phyloP scores from a whole-genome alignment of 2,888 invertebrate genomes.

The Calephelis perditalis region DNA sequence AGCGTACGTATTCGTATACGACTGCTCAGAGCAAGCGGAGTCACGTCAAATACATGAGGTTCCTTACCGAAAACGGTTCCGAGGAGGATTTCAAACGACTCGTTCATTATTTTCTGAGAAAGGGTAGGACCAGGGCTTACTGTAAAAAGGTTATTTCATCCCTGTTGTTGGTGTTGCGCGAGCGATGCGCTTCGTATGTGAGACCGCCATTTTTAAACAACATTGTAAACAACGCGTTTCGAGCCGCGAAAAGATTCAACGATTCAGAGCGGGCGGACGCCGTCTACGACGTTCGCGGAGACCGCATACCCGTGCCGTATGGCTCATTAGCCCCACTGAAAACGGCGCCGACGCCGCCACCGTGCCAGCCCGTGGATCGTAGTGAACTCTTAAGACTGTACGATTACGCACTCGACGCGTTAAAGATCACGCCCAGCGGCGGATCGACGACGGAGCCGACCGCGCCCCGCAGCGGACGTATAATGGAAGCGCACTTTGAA shows the following conservation, averaged over 20 bases:
- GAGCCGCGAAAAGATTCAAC: slow-evolving; percentile 1
- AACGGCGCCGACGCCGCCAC: background rate
- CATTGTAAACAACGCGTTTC: slow-evolving; percentile 4
- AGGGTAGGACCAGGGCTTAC: slow-evolving; percentile 8
- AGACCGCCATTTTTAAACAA: background rate
- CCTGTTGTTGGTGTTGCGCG: slow-evolving; percentile 10
- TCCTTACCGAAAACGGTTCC: slow-evolving; percentile 8
- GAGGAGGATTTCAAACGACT: slow-evolving; percentile 16
- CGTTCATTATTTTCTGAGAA: slow-evolving; percentile 1
- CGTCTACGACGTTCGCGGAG: slow-evolving; percentile 1
- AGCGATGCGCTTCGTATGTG: slow-evolving; percentile 3
- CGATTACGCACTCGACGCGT: slow-evolving; percentile 1
- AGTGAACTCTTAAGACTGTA: background rate
- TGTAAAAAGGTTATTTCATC: slow-evolving; percentile 4
- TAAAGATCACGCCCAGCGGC: background rate
- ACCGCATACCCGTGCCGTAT: slow-evolving; percentile 2
- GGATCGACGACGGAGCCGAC: background rate
- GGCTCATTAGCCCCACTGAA: background rate
- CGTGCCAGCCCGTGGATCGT: background rate
- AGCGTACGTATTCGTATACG: slow-evolving; percentile 8
- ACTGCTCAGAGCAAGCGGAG: slow-evolving; percentile 1
- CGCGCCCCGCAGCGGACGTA: background rate
- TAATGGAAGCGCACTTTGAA: slow-evolving; percentile 1
- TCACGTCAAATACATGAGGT: slow-evolving; percentile 9
- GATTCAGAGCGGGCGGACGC: slow-evolving; percentile 5